Evolutionary conservation across 2,797 vertebrate genomes (phyloP), one percentile per base, ranked within the genome.

Genomic region (Botia almorhae): DNA sequence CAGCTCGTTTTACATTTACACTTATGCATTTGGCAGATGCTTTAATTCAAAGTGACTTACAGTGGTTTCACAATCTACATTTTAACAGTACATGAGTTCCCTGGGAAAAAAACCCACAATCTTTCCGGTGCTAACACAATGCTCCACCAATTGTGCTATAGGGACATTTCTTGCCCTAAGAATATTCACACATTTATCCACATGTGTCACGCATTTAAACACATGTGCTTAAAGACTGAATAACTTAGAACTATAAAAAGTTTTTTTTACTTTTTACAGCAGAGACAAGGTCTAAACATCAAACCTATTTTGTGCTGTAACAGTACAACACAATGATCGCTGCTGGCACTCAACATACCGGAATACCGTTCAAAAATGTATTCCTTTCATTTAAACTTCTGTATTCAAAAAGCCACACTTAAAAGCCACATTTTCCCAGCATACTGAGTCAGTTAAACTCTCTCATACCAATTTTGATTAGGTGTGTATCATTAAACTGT

Each of bases 401-500:
- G 53, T 50, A 76, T 86, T 84, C 48, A 75, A 74, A 80, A 76
- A 14, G 23, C 50, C 36, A 14, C 33, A 33, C 63, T 61, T 68
- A 48, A 55, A 80, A 76, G 83, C 48, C 76, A 71, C 76, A 61
- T 68, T 33, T 33, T 33, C 33, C 76, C 53, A 78, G 63, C 69
- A 33, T 33, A 33, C 46, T 58, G 78, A 83, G 69, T 29, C n/a
- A 69, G 61, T n/a, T 26, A 58, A 60, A 74, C 33, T 63, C 56
- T 13, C 78, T 80, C 19, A 86, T 84, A 84, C 78, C 58, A 72
- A 86, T 86, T 80, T 86, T 83, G 76, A 85, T 86, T 74, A 83
- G 65, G n/a, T 48, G n/a, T 46, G 39, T 80, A 81, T 84, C 79
- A 83, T 83, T 74, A 23, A 70, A 60, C 82, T 75, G 75, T 74